Percentiles rank a stretch among this genome's conserved stretches.
Conservation (phyloP, 2,888 invertebrate species). For the Taenaris catops region DNA sequence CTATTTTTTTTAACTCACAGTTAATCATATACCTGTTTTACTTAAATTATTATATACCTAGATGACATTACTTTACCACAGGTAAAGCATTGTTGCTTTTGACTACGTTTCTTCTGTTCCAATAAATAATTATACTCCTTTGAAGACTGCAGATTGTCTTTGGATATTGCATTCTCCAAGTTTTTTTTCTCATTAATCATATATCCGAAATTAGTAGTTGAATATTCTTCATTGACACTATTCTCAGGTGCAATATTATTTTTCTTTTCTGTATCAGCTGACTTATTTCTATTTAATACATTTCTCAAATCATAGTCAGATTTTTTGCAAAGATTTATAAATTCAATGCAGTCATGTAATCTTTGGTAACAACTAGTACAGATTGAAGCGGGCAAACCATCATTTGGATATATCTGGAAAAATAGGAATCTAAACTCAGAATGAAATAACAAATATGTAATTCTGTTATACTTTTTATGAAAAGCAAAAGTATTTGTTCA, state of each 20-base stretch:
- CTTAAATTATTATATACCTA: no score
- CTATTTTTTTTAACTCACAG: no score
- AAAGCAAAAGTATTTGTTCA: neutral
- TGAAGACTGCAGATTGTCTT: no score
- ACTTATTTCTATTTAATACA: constrained; percentile 18
- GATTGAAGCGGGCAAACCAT: constrained; percentile 52
- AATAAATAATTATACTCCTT: constrained; percentile 21
- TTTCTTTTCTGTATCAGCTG: constrained; percentile 6
- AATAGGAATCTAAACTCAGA: constrained; percentile 2
- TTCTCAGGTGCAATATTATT: constrained; percentile 16
- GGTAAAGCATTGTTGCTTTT: constrained; percentile 53
- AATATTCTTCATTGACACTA: constrained; percentile 28
- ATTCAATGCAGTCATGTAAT: constrained; percentile 48
- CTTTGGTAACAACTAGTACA: constrained; percentile 47
- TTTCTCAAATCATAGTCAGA: constrained; percentile 46
- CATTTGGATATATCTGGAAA: constrained; percentile 53
- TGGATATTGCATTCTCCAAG: no score
- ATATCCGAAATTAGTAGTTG: neutral
- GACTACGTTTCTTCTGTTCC: constrained; percentile 5
- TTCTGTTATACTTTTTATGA: neutral
- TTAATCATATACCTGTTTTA: no score
- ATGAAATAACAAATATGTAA: neutral
- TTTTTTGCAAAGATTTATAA: constrained; percentile 47
- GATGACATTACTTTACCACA: constrained; percentile 77
- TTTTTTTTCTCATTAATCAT: neutral